Evolutionary conservation across 1,140 invertebrate species (phyloP).

Genomic region (Glomeris maerens): DNA sequence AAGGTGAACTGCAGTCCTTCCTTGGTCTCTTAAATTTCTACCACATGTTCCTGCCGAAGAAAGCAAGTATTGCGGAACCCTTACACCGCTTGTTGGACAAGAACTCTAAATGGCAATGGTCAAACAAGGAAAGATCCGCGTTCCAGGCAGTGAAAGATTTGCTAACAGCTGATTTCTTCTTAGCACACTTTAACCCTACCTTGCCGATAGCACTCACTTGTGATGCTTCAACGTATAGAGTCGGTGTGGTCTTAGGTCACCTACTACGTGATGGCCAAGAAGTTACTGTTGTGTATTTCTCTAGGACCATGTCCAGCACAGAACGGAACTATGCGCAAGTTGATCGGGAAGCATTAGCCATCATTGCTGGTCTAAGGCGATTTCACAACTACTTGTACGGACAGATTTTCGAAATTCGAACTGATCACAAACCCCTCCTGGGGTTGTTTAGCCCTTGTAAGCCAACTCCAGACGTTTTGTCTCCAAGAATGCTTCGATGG

Average conservation of each 20-base stretch:
- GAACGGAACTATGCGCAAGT: slow-evolving; percentile 39
- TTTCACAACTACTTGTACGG: too few relatives aligned
- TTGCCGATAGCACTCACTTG: slow-evolving; percentile 10
- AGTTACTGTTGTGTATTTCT: slow-evolving; percentile 33
- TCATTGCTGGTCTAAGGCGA: too few relatives aligned
- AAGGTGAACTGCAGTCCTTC: background rate
- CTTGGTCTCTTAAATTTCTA: background rate
- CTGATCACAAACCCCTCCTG: slow-evolving; percentile 35
- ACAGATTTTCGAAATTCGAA: too few relatives aligned
- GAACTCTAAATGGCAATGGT: slow-evolving; percentile 27
- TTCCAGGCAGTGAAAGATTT: slow-evolving; percentile 26
- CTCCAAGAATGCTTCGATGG: slow-evolving; percentile 26
- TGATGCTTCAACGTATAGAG: slow-evolving; percentile 32
- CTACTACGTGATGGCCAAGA: slow-evolving; percentile 25
- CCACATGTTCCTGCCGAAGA: slow-evolving; percentile 10
- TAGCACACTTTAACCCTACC: slow-evolving; percentile 18
- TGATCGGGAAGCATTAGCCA: slow-evolving; percentile 42
- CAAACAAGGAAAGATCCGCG: slow-evolving; percentile 22
- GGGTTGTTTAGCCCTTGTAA: slow-evolving; percentile 26
- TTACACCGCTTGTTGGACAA: slow-evolving; percentile 31
- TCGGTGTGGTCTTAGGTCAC: slow-evolving; percentile 36
- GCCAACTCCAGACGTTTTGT: slow-evolving; percentile 21
- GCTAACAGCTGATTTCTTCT: slow-evolving; percentile 18
- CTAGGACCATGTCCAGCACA: slow-evolving; percentile 27
- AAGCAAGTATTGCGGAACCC: too few relatives aligned